These are phyloP conservation scores for Smutsia gigantea DNA, from an alignment of 2,797 vertebrate genomes.

Conservation along the genomic window DNA sequence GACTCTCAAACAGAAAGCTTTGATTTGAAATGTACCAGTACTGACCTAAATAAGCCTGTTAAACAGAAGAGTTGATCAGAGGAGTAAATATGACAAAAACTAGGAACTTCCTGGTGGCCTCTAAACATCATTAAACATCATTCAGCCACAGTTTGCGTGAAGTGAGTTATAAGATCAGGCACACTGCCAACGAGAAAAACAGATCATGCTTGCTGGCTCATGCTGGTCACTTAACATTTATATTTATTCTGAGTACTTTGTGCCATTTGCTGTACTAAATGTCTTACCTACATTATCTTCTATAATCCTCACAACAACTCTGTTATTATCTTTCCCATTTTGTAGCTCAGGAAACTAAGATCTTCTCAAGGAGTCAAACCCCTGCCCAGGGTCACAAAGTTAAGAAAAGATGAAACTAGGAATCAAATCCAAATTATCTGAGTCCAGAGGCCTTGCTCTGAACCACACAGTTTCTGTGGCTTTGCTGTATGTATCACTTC, in stretches of 20 bases:
- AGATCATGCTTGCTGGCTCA: not conserved
- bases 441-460: not conserved
- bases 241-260: not conserved
- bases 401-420: not conserved
- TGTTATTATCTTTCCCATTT: not conserved
- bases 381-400: not conserved
- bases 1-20: not conserved
- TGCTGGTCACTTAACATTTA: not conserved
- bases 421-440: not conserved
- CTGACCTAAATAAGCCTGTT: not conserved
- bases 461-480: not conserved
- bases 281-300: not conserved
- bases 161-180: not conserved
- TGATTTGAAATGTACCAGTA: not conserved
- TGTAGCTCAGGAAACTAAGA: not conserved
- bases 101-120: not conserved
- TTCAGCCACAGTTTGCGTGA: not conserved
- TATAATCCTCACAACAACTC: not conserved
- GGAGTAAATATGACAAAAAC: not conserved
- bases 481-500: not conserved
- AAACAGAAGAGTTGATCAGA: not conserved
- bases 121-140: not conserved
- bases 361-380: not conserved
- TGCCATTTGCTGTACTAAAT: not conserved
- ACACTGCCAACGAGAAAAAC: not conserved